Evolutionary conservation across 1,140 invertebrate genomes (phyloP).

Genomic region (Ceratosolen solmsi): DNA sequence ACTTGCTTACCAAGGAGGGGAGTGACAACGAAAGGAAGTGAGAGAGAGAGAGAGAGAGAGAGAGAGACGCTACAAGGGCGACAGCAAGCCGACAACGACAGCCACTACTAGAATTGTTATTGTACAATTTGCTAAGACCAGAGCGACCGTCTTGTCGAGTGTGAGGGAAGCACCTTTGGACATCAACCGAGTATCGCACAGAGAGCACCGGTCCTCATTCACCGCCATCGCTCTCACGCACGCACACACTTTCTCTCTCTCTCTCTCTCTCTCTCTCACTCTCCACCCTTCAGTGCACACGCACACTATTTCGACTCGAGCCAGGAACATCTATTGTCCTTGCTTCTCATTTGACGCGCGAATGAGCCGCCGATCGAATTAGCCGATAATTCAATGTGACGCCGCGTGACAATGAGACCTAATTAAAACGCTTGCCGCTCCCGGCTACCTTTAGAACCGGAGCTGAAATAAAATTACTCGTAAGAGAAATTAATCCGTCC

Average conservation of each 20-base stretch:
- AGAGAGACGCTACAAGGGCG: constrained; percentile 52
- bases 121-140: constrained; percentile 74
- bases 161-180: constrained; percentile 72
- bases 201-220: constrained; percentile 52
- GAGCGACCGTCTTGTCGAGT: constrained; percentile 63
- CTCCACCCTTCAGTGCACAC: constrained; percentile 10
- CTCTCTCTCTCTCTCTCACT: constrained; percentile 50
- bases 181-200: constrained; percentile 71
- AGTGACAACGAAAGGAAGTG: too few species aligned
- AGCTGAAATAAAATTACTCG: constrained; percentile 37
- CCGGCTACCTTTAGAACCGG: not conserved
- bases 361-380: constrained; percentile 12
- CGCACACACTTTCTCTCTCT: constrained; percentile 48
- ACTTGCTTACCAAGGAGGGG: not conserved
- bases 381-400: constrained; percentile 6
- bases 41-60: constrained; percentile 52
- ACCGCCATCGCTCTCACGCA: constrained; percentile 44
- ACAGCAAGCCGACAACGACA: constrained; percentile 61
- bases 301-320: constrained; percentile 53
- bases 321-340: constrained; percentile 47
- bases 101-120: constrained; percentile 72
- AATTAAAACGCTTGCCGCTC: not conserved
- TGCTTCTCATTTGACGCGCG: constrained; percentile 21
- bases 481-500: constrained; percentile 31
- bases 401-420: not conserved